Evolutionary conservation across 2,888 invertebrate genomes (phyloP), one percentile per base, ranked within the genome.

Genomic region (Ormyrus nitidulus): DNA sequence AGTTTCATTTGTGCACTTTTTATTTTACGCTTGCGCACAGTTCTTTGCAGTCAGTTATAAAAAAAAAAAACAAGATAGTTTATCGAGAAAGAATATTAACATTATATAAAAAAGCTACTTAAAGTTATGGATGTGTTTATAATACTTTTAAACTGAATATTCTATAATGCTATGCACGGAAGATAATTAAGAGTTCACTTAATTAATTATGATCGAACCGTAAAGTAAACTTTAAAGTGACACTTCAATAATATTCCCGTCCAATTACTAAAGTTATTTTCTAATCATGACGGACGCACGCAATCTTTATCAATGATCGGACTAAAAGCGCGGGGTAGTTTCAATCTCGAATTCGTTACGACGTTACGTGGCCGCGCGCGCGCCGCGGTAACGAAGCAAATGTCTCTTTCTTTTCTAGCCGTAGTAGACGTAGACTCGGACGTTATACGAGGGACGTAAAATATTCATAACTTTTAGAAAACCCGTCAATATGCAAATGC

Each of bases 391-490:
- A 83, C 81, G 82, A 84, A 83, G 84, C 83, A 83, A 84, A 83
- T 85, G 83, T 79, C 83, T 82, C 19, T 59, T 81, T 80, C 68
- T 79, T 65, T 74, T 54, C 83, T 84, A 84, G 73, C 65, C 78
- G 77, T 48, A 11, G 77, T 48, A 11, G 34, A 62, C 44, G 19
- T 64, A 61, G 56, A 73, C 81, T 70, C 19, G 79, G 81, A 82
- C 83, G 83, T 66, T 82, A 72, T 70, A 65, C 77, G 79, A 61
- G 77, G 81, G 77, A 70, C 75, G 84, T 90, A 89, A 90, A 90
- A 89, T 90, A 90, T 90, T 90, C 90, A 90, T 90, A 90, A 90
- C 88, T 90, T 90, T 90, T 89, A 87, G 87, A 88, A 90, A 90
- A 89, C 88, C 90, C 89, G 90, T 90, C 89, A 90, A 89, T 90